A percentile compares a stretch with the other conserved stretches of the same genome.
phyloP scores from a whole-genome alignment of 2,888 invertebrate genomes.

The Apoderus coryli region DNA sequence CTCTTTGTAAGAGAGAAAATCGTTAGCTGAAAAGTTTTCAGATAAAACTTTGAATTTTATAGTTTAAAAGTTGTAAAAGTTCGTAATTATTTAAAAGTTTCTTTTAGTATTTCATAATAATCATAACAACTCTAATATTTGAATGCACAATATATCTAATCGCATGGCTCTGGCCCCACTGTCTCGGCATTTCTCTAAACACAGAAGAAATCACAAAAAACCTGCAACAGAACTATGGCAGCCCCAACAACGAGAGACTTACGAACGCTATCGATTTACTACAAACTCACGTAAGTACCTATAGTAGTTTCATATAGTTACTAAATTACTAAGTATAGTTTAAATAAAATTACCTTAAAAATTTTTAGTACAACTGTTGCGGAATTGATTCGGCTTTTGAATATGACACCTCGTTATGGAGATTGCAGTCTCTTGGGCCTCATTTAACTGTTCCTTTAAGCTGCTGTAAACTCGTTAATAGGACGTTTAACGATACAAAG shows the following conservation, averaged over 20 bases:
- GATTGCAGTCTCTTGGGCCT: conserved; percentile 57
- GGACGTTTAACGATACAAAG: conserved; percentile 34
- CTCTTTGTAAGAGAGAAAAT: too few relatives aligned
- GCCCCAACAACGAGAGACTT: conserved; percentile 59
- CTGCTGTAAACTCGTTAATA: conserved; percentile 46
- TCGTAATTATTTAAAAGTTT: conserved; percentile 11
- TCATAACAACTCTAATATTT: conserved; percentile 49
- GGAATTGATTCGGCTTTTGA: conserved; percentile 65
- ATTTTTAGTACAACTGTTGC: conserved; percentile 57
- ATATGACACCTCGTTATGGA: conserved; percentile 71
- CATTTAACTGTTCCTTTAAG: conserved; percentile 29
- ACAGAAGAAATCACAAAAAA: conserved; percentile 53
- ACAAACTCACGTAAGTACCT: conserved; percentile 41
- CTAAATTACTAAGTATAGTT: too few relatives aligned
- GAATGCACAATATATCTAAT: conserved; percentile 57
- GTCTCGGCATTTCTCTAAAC: conserved; percentile 55
- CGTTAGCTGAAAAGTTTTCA: too few relatives aligned
- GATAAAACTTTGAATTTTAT: too few relatives aligned
- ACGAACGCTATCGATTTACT: conserved; percentile 70
- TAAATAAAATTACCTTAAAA: neutral
- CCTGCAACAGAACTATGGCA: conserved; percentile 61
- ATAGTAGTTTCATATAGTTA: neutral
- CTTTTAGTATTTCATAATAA: conserved; percentile 54
- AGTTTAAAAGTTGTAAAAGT: too few relatives aligned
- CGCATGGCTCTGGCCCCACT: conserved; percentile 63